Base-by-base conservation (phyloP, 2,888 invertebrate genomes). In the Coenonympha glycerion region DNA sequence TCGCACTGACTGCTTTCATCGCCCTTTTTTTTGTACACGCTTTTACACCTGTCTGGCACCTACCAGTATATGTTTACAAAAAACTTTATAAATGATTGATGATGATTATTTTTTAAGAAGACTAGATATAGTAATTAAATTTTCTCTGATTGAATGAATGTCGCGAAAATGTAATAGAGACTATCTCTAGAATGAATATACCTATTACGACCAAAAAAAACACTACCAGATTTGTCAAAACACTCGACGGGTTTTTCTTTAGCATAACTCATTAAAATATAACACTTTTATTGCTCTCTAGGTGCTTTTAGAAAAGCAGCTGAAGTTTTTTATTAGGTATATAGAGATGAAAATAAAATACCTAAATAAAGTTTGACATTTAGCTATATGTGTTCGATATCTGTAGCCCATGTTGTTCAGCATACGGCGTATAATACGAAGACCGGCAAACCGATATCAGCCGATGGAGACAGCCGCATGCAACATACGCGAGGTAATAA, bases 331-430 rank as follows among this genome's bases (percentile, higher is more conserved):
- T 34, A 45, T 45, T 45, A n/a, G n/a, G n/a, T n/a, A 34, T 24
- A 34, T 13, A 13, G 36, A 47, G 37, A 51, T 19, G 50, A 53
- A 57, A 64, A 66, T 64, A 64, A 63, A 66, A n/a, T n/a, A n/a
- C n/a, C n/a, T n/a, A n/a, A 65, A 72, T 67, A 68, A 73, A 74
- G 67, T 71, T 76, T 74, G 55, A 49, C 49, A 73, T 61, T 54
- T n/a, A n/a, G 65, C 65, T 64, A 63, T 72, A 65, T 74, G 72
- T 74, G 75, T 73, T 71, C 74, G 72, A 74, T 82, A 75, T 81
- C 78, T 80, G 74, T 69, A 63, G 65, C 60, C 65, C 59, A 62
- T 79, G 73, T 79, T 80, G 71, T 73, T 73, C 74, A 74, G 73
- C 73, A 72, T 72, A 72, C 44, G n/a, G 68, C 63, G 63, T 63